Percentiles rank a stretch among this genome's conserved stretches.
These are phyloP conservation scores for Phrynosoma blainvillii DNA, from an alignment of 2,113 vertebrate genomes.

Conservation along the genomic window DNA sequence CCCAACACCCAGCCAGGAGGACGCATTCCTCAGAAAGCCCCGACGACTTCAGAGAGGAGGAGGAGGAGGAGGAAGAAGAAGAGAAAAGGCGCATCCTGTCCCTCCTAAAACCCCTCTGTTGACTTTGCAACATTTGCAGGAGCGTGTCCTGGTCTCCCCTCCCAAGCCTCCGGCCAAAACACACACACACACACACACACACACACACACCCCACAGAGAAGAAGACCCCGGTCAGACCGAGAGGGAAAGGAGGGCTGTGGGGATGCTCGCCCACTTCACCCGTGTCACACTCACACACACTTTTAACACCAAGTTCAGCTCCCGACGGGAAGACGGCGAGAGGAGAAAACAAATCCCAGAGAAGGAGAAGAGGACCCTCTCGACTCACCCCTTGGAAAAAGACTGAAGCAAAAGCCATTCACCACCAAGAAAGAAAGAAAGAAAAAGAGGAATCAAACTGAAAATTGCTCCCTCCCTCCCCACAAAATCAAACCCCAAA, in stretches of 20 bases:
- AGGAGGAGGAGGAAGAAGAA: background rate
- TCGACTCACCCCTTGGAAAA: too few relatives aligned
- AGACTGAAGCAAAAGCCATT: background rate
- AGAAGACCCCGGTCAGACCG: too few relatives aligned
- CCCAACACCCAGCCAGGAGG: constrained; percentile 71
- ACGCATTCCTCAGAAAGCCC: constrained; percentile 70
- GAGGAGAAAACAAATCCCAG: background rate
- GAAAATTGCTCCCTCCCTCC: background rate
- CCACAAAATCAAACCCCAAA: background rate
- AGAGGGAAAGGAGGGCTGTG: background rate
- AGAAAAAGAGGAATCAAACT: background rate
- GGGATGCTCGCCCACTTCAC: background rate
- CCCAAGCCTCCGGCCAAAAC: too few relatives aligned
- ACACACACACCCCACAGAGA: too few relatives aligned
- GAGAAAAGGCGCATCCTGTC: too few relatives aligned
- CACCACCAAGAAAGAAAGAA: background rate
- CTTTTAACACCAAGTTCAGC: background rate
- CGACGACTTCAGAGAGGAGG: background rate
- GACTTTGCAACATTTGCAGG: too few relatives aligned
- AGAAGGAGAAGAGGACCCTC: background rate
- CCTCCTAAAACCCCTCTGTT: too few relatives aligned
- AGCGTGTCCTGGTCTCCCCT: too few relatives aligned
- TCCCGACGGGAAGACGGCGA: too few relatives aligned
- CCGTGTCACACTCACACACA: too few relatives aligned
- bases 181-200: too few relatives aligned